Conservation (phyloP, 1,140 invertebrate species). For the Drosophila sturtevanti region DNA sequence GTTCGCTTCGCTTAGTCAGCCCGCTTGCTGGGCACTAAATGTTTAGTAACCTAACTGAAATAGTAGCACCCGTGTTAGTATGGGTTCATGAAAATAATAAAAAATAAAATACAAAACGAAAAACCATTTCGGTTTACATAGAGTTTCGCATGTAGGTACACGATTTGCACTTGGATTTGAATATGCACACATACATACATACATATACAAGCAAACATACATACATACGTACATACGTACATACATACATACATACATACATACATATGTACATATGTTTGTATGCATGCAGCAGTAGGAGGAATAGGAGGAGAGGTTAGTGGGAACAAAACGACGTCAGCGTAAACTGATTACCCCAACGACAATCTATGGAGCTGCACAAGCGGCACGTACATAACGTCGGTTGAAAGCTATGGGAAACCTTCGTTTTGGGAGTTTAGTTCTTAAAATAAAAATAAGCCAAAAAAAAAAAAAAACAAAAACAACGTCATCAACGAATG, state of each 20-base stretch:
- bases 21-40: slow-evolving; percentile 67
- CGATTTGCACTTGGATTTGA: slow-evolving; percentile 63
- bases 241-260: slow-evolving; percentile 41
- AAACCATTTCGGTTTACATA: slow-evolving; percentile 58
- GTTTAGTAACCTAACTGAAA: slow-evolving; percentile 80
- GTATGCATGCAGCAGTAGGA: slow-evolving; percentile 5
- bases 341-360: slow-evolving; percentile 74
- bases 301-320: slow-evolving; percentile 25
- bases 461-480: slow-evolving; percentile 41
- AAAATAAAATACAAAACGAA: slow-evolving; percentile 19
- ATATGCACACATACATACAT: slow-evolving; percentile 55
- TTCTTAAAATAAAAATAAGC: slow-evolving; percentile 36
- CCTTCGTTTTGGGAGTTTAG: slow-evolving; percentile 63
- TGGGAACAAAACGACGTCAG: slow-evolving; percentile 67
- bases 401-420: slow-evolving; percentile 52
- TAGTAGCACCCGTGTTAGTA: slow-evolving; percentile 81
- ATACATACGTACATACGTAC: slow-evolving; percentile 20
- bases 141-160: slow-evolving; percentile 66
- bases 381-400: slow-evolving; percentile 59
- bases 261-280: slow-evolving; percentile 18
- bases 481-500: slow-evolving; percentile 30
- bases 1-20: slow-evolving; percentile 71
- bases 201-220: too few relatives aligned
- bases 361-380: slow-evolving; percentile 58
- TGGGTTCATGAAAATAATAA: slow-evolving; percentile 63